Base-by-base conservation (phyloP, 1,140 invertebrate genomes). In the Bombus sylvicola region DNA sequence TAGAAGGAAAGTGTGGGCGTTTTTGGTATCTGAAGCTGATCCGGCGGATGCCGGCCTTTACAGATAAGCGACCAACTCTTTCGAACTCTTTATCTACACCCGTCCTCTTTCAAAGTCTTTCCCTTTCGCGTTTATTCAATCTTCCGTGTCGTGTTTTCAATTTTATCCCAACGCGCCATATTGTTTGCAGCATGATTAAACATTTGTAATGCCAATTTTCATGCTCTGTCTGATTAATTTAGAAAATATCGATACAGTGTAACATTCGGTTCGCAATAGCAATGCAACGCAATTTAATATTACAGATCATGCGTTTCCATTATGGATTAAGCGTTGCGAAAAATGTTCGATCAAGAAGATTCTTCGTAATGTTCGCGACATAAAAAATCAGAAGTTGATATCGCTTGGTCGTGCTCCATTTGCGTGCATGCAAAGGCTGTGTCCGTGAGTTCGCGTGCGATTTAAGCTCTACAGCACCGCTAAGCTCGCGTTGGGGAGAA, bases 1-100 rank as follows among this genome's bases (percentile, higher is more conserved):
- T 81, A 92, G 89, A 93, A 94, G 93, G 93, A 94, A 95, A 94
- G 93, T 91, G 94, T 94, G 92, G 94, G 94, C 91, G 92, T 89
- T 92, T 87, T 91, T 69, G 83, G 92, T 95, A 95, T 95, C 94
- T 92, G 85, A 86, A 81, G 94, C 94, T 95, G 94, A 95, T 94
- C 93, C 94, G 94, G 94, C 94, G 94, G 94, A 95, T 94, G 94
- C 93, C 92, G 91, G 92, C 69, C 90, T 93, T 92, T 91, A 72
- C 86, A 91, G 94, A 94, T 94, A 95, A 95, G 88, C 91, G 87
- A 66, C 89, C 91, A 94, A 92, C 93, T 94, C 92, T 94, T 94
- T 94, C 93, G 85, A 93, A 93, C 82, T 91, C 87, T 94, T 94
- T 95, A 94, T 94, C 94, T 94, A n/a, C 82, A 89, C 31, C 13